A percentile compares a stretch with the other conserved stretches of the same genome.
Evolutionary conservation across 2,113 vertebrate genomes (phyloP).

Genomic region (Pygoscelis adeliae): DNA sequence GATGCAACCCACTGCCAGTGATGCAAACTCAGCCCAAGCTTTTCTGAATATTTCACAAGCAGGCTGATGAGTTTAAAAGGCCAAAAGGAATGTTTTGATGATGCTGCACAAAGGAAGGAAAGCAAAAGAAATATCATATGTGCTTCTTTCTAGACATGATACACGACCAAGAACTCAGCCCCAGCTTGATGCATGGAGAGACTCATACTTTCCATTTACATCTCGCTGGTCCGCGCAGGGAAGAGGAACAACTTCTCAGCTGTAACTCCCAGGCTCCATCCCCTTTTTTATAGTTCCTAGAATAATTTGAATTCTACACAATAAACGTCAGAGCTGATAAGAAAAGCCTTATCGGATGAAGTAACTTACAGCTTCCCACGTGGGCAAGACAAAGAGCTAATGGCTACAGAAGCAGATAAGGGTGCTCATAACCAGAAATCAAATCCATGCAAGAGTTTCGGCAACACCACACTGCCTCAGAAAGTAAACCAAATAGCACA

Average conservation of each 20-base stretch:
- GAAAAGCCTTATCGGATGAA: neutral
- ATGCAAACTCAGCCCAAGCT: neutral
- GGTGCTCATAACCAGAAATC: constrained; percentile 12
- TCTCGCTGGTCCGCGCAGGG: neutral
- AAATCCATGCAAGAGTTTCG: neutral
- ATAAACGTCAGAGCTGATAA: constrained; percentile 19
- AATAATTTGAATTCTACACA: constrained; percentile 8
- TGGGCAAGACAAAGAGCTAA: constrained; percentile 22
- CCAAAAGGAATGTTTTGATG: neutral
- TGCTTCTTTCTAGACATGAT: neutral
- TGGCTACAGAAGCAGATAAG: constrained; percentile 18
- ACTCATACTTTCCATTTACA: neutral
- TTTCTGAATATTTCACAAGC: neutral
- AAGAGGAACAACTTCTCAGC: neutral
- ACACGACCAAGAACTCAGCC: neutral
- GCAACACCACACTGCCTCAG: neutral
- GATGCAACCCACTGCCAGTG: constrained; percentile 10
- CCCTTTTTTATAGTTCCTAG: neutral
- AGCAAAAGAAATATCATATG: neutral
- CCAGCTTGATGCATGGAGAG: neutral
- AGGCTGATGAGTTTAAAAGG: constrained; percentile 1
- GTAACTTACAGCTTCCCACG: constrained; percentile 9
- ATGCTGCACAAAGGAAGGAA: neutral
- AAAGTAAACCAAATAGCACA: neutral
- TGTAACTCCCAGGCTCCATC: neutral